Percentiles rank a stretch among this genome's conserved stretches.
These are phyloP conservation scores for Trachelus iudaicus DNA, from an alignment of 2,888 invertebrate species.

Conservation along the genomic window DNA sequence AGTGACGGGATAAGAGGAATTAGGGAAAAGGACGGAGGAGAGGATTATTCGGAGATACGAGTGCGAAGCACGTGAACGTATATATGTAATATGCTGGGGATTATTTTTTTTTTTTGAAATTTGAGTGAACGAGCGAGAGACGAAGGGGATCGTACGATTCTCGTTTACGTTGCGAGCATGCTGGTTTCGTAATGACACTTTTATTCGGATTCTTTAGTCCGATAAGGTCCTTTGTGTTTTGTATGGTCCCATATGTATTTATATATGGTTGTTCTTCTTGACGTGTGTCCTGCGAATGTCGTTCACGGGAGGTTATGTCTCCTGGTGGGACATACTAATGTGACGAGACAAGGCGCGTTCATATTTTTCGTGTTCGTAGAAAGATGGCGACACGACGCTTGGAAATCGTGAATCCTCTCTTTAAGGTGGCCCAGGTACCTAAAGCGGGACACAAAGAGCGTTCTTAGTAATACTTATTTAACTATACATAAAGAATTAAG, in stretches of 20 bases:
- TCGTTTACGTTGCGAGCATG: neutral
- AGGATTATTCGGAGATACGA: neutral
- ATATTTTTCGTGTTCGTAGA: constrained; percentile 41
- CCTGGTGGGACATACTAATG: neutral
- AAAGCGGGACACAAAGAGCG: constrained; percentile 37
- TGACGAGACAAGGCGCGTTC: neutral
- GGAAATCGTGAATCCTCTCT: constrained; percentile 31
- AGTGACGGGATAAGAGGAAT: neutral
- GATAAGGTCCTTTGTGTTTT: neutral
- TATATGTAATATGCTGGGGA: neutral
- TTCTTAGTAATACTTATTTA: constrained; percentile 42
- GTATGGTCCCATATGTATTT: too few species aligned
- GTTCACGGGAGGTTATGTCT: neutral
- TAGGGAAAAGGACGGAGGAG: neutral
- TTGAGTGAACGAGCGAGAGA: neutral
- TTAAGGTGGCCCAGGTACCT: constrained; percentile 40
- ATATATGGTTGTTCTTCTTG: too few species aligned
- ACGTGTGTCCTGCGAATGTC: neutral
- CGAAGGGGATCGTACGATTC: neutral
- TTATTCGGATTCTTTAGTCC: neutral
- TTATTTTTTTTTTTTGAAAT: neutral
- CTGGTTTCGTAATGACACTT: neutral
- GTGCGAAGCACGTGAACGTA: neutral
- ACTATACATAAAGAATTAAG: constrained; percentile 39
- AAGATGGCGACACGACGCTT: constrained; percentile 41